Evolutionary conservation across 30 jellyfish, hydroid and myxozoan genomes (phyloP).

Genomic region (Chrysaora quinquecirrha): DNA sequence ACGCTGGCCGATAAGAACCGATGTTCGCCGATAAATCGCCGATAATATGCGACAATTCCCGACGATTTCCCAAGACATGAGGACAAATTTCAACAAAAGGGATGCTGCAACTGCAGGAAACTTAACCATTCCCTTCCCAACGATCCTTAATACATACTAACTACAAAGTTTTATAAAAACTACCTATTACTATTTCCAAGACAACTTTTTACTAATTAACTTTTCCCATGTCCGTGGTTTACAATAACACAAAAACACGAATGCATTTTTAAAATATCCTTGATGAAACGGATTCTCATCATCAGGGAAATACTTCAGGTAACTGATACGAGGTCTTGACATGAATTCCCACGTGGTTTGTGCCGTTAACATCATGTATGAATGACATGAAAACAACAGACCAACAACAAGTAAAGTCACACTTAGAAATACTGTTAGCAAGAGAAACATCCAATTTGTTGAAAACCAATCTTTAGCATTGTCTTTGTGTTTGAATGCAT

Average conservation of each 20-base stretch:
- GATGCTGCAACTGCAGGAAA: too few species aligned
- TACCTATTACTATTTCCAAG: conserved; percentile 33
- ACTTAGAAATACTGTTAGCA: conserved; percentile 54
- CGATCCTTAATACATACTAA: too few species aligned
- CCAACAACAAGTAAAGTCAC: conserved; percentile 62
- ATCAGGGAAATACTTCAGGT: conserved; percentile 90
- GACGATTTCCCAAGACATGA: too few species aligned
- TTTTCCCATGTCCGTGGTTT: conserved; percentile 92
- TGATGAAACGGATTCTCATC: conserved; percentile 95
- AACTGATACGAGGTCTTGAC: conserved; percentile 97
- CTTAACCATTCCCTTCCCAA: too few species aligned
- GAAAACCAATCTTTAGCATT: conserved; percentile 84
- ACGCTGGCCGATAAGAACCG: too few species aligned
- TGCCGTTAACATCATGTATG: conserved; percentile 98
- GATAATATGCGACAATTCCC: too few species aligned
- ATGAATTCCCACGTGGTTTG: conserved; percentile 99
- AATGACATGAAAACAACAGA: conserved; percentile 85
- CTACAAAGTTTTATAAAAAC: too few species aligned
- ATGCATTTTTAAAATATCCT: conserved; percentile 85
- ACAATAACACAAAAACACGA: conserved; percentile 85
- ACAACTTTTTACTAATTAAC: conserved; percentile 40
- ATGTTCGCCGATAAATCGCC: too few species aligned
- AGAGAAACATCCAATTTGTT: conserved; percentile 83
- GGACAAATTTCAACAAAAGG: too few species aligned
- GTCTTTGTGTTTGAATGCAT: conserved; percentile 59